Conservation (phyloP, 1,140 invertebrate genomes). For the Saccostrea echinata region DNA sequence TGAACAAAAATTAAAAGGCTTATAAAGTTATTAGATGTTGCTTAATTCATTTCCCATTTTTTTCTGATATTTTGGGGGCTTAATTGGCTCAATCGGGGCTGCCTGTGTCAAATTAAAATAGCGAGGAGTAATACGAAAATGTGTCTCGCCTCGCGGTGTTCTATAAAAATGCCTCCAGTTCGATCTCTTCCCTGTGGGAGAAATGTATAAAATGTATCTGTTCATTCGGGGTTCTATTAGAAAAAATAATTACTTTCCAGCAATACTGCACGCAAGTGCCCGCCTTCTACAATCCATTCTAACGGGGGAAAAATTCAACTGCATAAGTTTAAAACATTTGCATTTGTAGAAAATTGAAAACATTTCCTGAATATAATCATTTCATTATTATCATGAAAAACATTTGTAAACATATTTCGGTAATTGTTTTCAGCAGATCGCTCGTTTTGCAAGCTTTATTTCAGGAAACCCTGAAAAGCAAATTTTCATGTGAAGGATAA, state of each 20-base stretch:
- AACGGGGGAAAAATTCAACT: neutral
- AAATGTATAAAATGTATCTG: constrained; percentile 39
- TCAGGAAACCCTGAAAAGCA: neutral
- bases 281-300: constrained; percentile 27
- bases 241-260: constrained; percentile 33
- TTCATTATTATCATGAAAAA: neutral
- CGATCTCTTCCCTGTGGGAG: constrained; percentile 27
- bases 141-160: constrained; percentile 20
- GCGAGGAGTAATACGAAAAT: constrained; percentile 28
- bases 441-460: neutral
- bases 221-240: constrained; percentile 23
- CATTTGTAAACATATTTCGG: neutral
- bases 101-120: constrained; percentile 39
- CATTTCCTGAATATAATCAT: constrained; percentile 2
- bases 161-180: constrained; percentile 38
- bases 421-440: neutral
- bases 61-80: constrained; percentile 27
- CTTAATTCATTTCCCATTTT: constrained; percentile 34
- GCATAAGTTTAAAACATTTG: constrained; percentile 21
- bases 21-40: constrained; percentile 30
- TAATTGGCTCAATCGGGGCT: neutral
- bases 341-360: constrained; percentile 23
- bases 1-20: constrained; percentile 14
- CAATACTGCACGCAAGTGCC: constrained; percentile 1
- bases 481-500: neutral